A percentile compares a stretch with the other conserved stretches of the same genome.
Evolutionary conservation across 2,888 invertebrate species (phyloP).

Genomic region (Calameuta idolon): DNA sequence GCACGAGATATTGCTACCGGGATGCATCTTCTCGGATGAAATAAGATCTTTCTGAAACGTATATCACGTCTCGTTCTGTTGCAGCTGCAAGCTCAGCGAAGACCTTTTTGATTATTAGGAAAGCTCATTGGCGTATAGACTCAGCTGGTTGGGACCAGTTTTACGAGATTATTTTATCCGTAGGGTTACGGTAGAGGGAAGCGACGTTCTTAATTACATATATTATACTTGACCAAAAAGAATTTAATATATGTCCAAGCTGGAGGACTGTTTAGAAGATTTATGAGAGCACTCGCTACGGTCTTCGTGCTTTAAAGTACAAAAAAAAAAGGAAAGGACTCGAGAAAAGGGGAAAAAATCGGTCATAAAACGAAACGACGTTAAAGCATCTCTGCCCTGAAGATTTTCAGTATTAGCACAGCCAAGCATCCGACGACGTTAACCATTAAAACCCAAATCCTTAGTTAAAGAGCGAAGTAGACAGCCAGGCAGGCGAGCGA

Average conservation of each 20-base stretch:
- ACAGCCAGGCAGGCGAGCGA: not conserved
- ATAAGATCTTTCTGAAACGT: not conserved
- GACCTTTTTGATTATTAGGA: not conserved
- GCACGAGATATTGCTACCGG: not conserved
- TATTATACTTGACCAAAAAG: not conserved
- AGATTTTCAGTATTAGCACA: not conserved
- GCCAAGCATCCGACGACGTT: not conserved
- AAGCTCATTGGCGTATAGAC: not conserved
- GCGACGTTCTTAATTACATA: not conserved
- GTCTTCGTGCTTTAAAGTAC: not conserved
- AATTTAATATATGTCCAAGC: not conserved
- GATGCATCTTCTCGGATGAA: not conserved
- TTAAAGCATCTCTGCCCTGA: constrained; percentile 1
- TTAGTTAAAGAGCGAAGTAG: constrained; percentile 1
- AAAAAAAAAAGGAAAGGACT: not conserved
- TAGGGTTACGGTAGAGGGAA: too few species aligned
- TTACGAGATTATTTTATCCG: too few species aligned
- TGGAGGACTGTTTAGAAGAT: not conserved
- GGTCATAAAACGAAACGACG: constrained; percentile 3
- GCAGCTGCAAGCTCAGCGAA: too few species aligned
- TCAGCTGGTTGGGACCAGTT: too few species aligned
- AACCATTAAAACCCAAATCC: not conserved
- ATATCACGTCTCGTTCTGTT: too few species aligned
- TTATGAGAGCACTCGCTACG: not conserved
- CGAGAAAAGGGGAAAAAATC: not conserved